Evolutionary conservation across 2,888 invertebrate species (phyloP), one percentile per base, ranked within the genome.

Genomic region (Volucella bombylans): DNA sequence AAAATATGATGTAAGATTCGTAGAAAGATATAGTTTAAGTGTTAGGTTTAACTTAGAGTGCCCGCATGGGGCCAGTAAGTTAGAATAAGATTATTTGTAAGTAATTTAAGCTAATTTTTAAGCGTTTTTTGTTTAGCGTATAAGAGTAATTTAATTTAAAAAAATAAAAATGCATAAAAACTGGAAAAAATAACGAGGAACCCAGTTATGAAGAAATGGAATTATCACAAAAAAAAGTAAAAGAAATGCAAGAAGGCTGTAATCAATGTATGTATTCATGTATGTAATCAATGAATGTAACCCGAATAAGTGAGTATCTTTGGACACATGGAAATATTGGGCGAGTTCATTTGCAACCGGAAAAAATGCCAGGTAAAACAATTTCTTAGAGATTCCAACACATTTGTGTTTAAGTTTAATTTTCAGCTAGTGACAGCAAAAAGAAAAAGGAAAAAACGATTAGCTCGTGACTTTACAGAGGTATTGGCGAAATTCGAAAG

Each of bases 401-500:
- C 23, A 74, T 67, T 57, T 49, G 38, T 18, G 23, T 3, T n/a
- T 23, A n/a, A n/a, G 0, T 57, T 10, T 14, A 8, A 23, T 23
- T 52, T 73, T 1, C 43, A 72, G 62, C 62, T n/a, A 68, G 57
- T 45, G 54, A 69, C 4, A 4, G 23, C 86, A 91, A 87, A 90
- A 90, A 90, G 80, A 89, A 89, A 10, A 93, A 92, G 86, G 18
- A 92, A 91, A 50, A 93, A 92, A 92, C 88, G 92, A 87, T 88
- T 91, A 90, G 69, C 91, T 89, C 93, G 93, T 69, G 93, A 95
- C 89, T 97, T 96, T 87, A 95, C 95, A 0, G 99, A 99, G 93
- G 99, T 98, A 1, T 99, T 99, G 99, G 94, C 99, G 0, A 99
- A 99, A 91, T 99, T 98, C 91, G 94, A 96, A 89, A 95, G 96